phyloP scores from a whole-genome alignment of 2,888 invertebrate species.

The Lathronympha strigana region DNA sequence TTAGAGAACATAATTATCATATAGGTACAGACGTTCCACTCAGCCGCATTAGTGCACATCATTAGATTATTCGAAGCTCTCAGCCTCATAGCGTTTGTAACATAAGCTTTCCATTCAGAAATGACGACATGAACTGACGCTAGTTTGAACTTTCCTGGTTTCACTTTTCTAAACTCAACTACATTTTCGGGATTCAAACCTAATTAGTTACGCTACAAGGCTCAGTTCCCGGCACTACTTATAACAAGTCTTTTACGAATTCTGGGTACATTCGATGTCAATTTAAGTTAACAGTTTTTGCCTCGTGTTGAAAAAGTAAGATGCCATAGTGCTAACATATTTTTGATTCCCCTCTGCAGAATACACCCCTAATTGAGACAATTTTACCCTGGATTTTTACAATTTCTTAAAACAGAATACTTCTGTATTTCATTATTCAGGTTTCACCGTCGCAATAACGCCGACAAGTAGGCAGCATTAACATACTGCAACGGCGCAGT shows the following conservation, averaged over 20 bases:
- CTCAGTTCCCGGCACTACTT: background rate
- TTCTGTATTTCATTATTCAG: no score
- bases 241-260: constrained; percentile 3
- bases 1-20: no score
- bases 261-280: no score
- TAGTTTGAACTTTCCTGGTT: background rate
- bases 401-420: no score
- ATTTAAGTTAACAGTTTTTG: no score
- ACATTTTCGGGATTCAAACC: background rate
- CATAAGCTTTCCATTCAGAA: background rate
- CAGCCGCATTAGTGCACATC: background rate
- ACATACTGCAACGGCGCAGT: background rate
- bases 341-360: no score
- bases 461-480: background rate
- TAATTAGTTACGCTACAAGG: background rate
- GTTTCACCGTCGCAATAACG: no score
- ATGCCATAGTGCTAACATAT: no score
- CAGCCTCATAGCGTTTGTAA: constrained; percentile 1
- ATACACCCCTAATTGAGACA: no score
- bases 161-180: background rate
- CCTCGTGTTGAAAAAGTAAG: no score
- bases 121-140: background rate
- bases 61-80: constrained; percentile 1
- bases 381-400: no score
- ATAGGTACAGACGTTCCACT: background rate